Percentiles rank a stretch among this genome's conserved stretches.
Evolutionary conservation across 2,113 vertebrate species (phyloP).

Genomic region (Arvicanthis niloticus): DNA sequence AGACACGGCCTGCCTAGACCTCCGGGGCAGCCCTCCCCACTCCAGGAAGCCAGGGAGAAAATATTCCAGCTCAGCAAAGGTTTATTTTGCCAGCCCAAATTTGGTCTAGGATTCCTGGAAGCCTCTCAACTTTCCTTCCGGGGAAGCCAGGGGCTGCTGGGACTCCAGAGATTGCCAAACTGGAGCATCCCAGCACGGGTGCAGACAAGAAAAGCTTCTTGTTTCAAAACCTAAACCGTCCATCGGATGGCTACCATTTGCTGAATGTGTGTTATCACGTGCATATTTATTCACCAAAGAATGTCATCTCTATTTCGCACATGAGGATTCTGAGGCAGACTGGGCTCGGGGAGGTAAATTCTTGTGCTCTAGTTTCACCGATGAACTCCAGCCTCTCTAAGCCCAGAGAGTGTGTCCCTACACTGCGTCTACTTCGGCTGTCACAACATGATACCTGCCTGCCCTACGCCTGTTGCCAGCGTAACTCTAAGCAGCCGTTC

Average conservation of each 20-base stretch:
- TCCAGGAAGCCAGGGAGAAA: conserved; percentile 19
- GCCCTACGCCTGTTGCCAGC: neutral
- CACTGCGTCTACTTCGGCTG: neutral
- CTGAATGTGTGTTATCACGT: neutral
- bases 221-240: neutral
- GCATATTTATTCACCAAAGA: neutral
- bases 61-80: neutral
- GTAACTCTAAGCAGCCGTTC: neutral
- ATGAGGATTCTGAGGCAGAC: conserved; percentile 9
- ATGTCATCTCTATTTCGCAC: neutral
- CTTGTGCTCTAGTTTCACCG: fast-evolving
- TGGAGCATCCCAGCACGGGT: neutral
- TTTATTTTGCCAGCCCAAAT: neutral
- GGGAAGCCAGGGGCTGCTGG: neutral
- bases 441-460: neutral
- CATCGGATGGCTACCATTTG: neutral
- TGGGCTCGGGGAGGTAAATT: neutral
- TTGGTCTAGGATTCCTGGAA: conserved; percentile 12
- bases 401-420: neutral
- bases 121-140: neutral
- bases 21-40: neutral
- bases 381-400: fast-evolving
- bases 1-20: neutral
- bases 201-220: neutral
- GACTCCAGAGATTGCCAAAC: conserved; percentile 22